Evolutionary conservation across 2,797 vertebrate genomes (phyloP), one percentile per base, ranked within the genome.

Genomic region (Aotus griseimembra): DNA sequence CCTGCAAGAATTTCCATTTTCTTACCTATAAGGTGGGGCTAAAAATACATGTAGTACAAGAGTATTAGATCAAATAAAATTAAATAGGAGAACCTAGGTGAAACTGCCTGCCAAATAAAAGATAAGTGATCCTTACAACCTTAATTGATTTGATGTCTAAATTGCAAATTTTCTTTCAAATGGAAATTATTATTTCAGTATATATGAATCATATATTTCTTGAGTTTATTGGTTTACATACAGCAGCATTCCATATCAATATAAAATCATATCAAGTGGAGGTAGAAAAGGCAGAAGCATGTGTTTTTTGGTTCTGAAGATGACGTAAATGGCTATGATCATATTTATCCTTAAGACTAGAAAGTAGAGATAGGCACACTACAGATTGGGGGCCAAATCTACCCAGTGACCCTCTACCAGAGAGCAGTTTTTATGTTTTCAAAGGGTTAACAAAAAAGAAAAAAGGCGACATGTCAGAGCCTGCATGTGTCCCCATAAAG

Each of bases 111-210:
- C 24, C 28, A 95, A 67, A 39, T 75, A 50, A 61, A 7, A 57
- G 41, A 39, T 88, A 77, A 72, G 39, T 28, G 48, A 48, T n/a
- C 14, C 26, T 91, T 70, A 61, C 50, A 4, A 13, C 15, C 12
- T 76, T 88, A 61, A 86, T 73, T 75, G 55, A 88, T 95, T 93
- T 82, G n/a, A 52, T 89, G 8, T 93, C 41, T 97, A 75, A 87
- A 36, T 55, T 61, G 26, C 13, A 75, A 19, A 55, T 73, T 52
- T 44, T 90, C 15, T 85, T 92, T 93, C 39, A 75, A 46, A 39
- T 79, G 88, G 28, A 87, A 85, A 94, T 64, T 46, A 57, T 52
- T 70, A 22, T 44, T 64, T 64, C 20, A 26, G 4, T 88, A 73
- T 28, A 36, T 44, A 33, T 76, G 41, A 44, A n/a, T 30, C 11